These are phyloP conservation scores for Pogonognathellus flavescens DNA, from an alignment of 1,140 invertebrate genomes.

Conservation along the genomic window DNA sequence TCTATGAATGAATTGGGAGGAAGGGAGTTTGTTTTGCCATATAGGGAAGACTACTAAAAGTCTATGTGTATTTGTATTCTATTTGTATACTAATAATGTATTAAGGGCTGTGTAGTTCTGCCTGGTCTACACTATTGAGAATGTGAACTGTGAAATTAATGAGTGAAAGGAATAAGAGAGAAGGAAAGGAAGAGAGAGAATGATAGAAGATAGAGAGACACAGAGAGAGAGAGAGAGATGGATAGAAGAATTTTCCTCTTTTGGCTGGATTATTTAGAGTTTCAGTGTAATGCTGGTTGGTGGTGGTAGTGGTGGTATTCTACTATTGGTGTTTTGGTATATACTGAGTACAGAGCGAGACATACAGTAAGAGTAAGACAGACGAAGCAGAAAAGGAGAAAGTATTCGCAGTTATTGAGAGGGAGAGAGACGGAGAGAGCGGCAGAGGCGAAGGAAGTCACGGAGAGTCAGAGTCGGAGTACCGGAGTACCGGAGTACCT, in stretches of 20 bases:
- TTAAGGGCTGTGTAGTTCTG: neutral
- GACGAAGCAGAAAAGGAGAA: too few species aligned
- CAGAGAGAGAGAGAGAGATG: neutral
- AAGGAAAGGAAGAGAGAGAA: neutral
- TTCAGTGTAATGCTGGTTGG: neutral
- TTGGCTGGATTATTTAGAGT: slow-evolving; percentile 14
- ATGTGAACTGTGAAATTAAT: neutral
- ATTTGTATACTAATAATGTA: neutral
- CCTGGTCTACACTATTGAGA: neutral
- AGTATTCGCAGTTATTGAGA: neutral
- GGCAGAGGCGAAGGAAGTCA: slow-evolving; percentile 4
- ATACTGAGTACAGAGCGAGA: too few species aligned
- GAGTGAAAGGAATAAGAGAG: neutral
- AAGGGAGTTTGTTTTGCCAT: neutral
- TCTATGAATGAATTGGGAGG: too few species aligned
- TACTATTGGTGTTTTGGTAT: too few species aligned
- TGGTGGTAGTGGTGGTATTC: neutral
- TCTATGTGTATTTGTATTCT: too few species aligned
- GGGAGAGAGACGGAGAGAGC: neutral
- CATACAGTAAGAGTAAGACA: too few species aligned
- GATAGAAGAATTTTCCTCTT: neutral
- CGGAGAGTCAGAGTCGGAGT: neutral
- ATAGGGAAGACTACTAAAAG: neutral
- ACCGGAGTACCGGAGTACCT: neutral
- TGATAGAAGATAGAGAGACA: neutral